Base-by-base conservation (phyloP, 2,113 vertebrate species). In the Acanthisitta chloris region DNA sequence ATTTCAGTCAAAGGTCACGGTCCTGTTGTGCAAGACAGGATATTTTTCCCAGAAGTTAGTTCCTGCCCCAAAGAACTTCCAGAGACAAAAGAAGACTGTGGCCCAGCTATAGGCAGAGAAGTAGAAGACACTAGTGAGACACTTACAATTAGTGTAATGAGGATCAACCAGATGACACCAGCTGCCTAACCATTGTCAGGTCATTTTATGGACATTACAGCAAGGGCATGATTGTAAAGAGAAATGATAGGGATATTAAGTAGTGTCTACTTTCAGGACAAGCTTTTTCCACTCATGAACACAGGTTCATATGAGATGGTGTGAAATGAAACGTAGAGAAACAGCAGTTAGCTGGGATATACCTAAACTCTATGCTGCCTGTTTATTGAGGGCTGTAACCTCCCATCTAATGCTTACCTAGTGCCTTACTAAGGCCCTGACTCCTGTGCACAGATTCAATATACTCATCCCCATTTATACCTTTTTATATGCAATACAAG, bases 191-290 rank as follows among this genome's bases (percentile, higher is more conserved):
- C 49, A 79, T 54, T 88, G 81, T 73, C 34, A 77, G 13, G 38
- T 73, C 69, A 34, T 90, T 96, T 97, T 96, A 89, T 54, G 38
- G 78, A 71, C 54, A 76, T 94, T 91, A 69, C 58, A 94, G 61
- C 77, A 89, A 79, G 65, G 85, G 57, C 8, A 4, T 81, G 70
- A 48, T 29, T 90, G 43, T 88, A 94, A 92, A 87, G 73, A 73
- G 70, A 91, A 85, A 95, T 85, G 33, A 85, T 13, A 74, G 73
- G 64, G 58, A 16, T 72, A 70, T 69, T 92, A 91, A 79, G 43
- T 29, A 79, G 61, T 86, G 84, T 87, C 66, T 87, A 9, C 54
- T 90, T 94, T 76, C 74, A 92, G 45, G 48, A 91, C 52, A 81
- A 82, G 65, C 65, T 54, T 49, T 92, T 96, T 55, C 64, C n/a